Evolutionary conservation across 2,797 vertebrate species (phyloP).

Genomic region (Ctenosaura bakeri): DNA sequence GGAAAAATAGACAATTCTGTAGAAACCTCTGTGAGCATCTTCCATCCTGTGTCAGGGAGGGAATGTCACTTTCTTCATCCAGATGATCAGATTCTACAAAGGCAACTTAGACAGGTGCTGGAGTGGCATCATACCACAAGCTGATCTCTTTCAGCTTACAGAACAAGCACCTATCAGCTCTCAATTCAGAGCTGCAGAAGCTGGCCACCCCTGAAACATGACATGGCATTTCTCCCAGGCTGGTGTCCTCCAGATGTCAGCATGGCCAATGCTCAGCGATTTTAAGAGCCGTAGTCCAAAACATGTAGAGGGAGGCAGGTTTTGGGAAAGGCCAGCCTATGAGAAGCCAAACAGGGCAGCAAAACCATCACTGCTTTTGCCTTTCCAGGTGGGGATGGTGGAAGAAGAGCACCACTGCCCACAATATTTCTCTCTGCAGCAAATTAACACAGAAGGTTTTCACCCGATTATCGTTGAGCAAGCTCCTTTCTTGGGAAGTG

Average conservation of each 20-base stretch:
- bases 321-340: not conserved
- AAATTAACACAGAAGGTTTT: constrained; percentile 35
- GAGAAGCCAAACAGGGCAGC: not conserved
- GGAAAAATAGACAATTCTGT: not conserved
- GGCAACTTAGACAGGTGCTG: not conserved
- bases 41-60: not conserved
- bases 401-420: not conserved
- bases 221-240: not conserved
- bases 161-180: too few species aligned
- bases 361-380: not conserved
- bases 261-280: not conserved
- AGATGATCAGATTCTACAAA: not conserved
- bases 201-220: too few species aligned
- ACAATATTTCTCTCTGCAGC: not conserved
- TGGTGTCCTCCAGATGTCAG: not conserved
- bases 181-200: not conserved
- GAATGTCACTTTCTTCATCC: not conserved
- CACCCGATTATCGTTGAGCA: not conserved
- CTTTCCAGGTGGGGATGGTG: not conserved
- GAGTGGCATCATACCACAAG: too few species aligned
- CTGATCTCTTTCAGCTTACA: not conserved
- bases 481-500: constrained; percentile 41
- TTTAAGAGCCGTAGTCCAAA: not conserved
- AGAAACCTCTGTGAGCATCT: not conserved
- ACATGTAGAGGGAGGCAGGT: not conserved